Conservation (phyloP, 2,888 invertebrate species). For the Latrodectus elegans region DNA sequence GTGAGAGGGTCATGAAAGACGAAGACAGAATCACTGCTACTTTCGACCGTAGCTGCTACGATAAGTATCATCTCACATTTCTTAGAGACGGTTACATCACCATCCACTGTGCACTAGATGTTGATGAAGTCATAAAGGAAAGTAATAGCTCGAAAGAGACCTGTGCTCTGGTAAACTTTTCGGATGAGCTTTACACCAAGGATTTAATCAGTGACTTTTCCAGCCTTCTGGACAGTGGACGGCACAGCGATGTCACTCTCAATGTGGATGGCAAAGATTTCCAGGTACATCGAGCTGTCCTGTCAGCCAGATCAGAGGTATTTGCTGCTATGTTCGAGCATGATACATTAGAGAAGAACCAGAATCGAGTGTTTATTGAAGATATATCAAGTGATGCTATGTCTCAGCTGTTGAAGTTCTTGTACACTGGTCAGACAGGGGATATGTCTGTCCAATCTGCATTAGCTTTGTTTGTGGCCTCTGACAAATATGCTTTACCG, state of each 20-base stretch:
- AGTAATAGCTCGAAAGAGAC: neutral
- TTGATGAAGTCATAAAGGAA: conserved; percentile 34
- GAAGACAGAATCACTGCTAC: conserved; percentile 18
- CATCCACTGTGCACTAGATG: conserved; percentile 51
- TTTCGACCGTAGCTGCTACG: conserved; percentile 24
- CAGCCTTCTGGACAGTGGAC: conserved; percentile 14
- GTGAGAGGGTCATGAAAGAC: conserved; percentile 22
- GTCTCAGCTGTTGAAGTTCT: conserved; percentile 21
- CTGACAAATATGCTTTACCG: conserved; percentile 48
- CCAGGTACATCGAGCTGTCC: conserved; percentile 39
- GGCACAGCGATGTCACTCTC: conserved; percentile 28
- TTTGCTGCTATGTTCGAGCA: conserved; percentile 55
- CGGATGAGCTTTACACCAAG: neutral
- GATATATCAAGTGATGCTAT: conserved; percentile 37
- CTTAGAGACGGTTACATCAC: conserved; percentile 8
- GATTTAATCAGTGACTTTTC: conserved; percentile 25
- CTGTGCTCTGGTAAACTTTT: neutral
- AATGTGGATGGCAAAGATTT: conserved; percentile 24
- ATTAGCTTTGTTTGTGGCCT: conserved; percentile 34
- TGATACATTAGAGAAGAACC: conserved; percentile 38
- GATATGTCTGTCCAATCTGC: conserved; percentile 9
- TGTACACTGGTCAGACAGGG: conserved; percentile 37
- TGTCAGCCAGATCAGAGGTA: conserved; percentile 40
- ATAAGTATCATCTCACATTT: conserved; percentile 31
- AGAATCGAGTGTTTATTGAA: conserved; percentile 12